Evolutionary conservation across 2,888 invertebrate genomes (phyloP).

Genomic region (Diarsia brunnea): DNA sequence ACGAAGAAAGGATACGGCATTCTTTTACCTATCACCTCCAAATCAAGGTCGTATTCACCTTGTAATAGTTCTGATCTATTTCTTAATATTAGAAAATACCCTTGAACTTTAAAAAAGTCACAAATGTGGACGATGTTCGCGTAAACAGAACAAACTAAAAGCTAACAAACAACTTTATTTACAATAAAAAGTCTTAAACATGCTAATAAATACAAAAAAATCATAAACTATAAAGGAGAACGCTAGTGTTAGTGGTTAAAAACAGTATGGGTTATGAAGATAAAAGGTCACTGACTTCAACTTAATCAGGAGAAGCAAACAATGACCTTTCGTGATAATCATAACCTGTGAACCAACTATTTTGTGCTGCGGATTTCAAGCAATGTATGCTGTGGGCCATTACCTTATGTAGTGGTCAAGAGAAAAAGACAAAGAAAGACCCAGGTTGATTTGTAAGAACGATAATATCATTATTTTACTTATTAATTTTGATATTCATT

Average conservation of each 20-base stretch:
- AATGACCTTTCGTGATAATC: background rate
- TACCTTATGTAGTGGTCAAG: background rate
- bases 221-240: background rate
- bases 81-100: background rate
- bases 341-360: background rate
- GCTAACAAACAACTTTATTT: background rate
- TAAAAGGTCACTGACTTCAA: slow-evolving; percentile 38
- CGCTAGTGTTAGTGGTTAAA: background rate
- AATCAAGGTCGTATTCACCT: background rate
- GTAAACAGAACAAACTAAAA: background rate
- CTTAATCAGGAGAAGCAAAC: slow-evolving; percentile 72
- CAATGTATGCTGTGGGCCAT: background rate
- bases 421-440: background rate
- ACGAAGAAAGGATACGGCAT: background rate
- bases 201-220: background rate
- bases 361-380: background rate
- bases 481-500: too few species aligned
- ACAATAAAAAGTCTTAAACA: background rate
- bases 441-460: background rate
- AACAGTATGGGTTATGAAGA: background rate
- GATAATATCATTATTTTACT: background rate
- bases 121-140: background rate
- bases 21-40: background rate
- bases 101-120: background rate
- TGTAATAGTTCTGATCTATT: background rate